Conservation (phyloP, 2,113 vertebrate species). For the Indri indri region DNA sequence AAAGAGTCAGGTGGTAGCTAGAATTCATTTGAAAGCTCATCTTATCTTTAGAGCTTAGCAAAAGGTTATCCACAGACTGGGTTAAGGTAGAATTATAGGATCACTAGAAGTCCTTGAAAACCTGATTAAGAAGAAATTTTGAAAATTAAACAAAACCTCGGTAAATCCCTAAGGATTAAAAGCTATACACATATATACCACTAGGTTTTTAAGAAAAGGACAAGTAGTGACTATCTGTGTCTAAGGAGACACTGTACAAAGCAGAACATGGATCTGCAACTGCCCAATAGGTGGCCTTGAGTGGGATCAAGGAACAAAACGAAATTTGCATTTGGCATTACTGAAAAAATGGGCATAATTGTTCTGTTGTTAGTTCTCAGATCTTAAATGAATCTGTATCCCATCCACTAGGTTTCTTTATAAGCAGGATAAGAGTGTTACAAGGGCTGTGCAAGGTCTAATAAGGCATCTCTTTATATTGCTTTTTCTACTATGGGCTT, state of each 20-base stretch:
- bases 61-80: neutral
- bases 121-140: neutral
- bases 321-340: neutral
- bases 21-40: neutral
- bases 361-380: neutral
- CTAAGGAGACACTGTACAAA: neutral
- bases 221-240: neutral
- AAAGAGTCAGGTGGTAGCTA: neutral
- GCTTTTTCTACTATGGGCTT: neutral
- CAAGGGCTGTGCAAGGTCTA: neutral
- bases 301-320: neutral
- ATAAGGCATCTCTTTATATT: neutral
- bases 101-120: neutral
- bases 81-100: neutral
- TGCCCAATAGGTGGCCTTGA: neutral
- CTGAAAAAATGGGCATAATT: neutral
- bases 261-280: neutral
- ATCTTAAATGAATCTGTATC: neutral
- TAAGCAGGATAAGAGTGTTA: neutral
- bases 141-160: neutral
- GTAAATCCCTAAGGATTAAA: neutral
- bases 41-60: neutral
- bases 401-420: neutral
- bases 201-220: neutral
- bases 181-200: neutral